Conservation (phyloP, 1,140 invertebrate genomes). For the Drosophila baimaii region DNA sequence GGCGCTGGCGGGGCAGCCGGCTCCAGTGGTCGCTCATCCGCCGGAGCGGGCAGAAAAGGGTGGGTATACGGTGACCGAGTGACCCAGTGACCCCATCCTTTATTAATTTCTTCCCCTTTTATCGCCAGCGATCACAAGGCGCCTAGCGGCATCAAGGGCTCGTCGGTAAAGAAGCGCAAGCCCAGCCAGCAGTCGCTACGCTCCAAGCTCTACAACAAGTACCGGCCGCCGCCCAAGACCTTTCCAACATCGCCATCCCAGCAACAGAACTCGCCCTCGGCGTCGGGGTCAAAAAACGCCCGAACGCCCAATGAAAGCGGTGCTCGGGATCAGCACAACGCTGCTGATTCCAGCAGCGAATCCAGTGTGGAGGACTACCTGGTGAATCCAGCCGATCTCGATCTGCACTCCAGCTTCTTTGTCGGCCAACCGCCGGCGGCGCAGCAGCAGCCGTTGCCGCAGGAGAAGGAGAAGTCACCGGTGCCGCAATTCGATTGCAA, state of each 20-base stretch:
- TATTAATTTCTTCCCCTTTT: background rate
- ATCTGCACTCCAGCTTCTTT: constrained; percentile 81
- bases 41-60: constrained; percentile 50
- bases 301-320: constrained; percentile 83
- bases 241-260: constrained; percentile 59
- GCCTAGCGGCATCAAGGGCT: constrained; percentile 66
- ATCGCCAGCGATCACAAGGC: constrained; percentile 57
- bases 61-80: constrained; percentile 25
- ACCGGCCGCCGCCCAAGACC: constrained; percentile 79
- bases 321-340: constrained; percentile 48
- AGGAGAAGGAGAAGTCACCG: constrained; percentile 62
- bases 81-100: background rate
- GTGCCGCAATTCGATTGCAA: constrained; percentile 81
- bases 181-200: constrained; percentile 76
- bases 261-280: constrained; percentile 73
- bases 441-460: background rate
- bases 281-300: constrained; percentile 83
- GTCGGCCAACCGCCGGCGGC: constrained; percentile 19
- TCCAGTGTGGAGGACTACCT: constrained; percentile 82
- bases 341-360: constrained; percentile 77
- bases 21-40: constrained; percentile 57
- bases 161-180: constrained; percentile 75
- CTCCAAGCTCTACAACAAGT: constrained; percentile 80
- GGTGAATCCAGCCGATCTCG: constrained; percentile 79
- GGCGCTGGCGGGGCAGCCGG: constrained; percentile 20